These are phyloP conservation scores for Panurus biarmicus DNA, from an alignment of 2,113 vertebrate genomes.

Conservation along the genomic window DNA sequence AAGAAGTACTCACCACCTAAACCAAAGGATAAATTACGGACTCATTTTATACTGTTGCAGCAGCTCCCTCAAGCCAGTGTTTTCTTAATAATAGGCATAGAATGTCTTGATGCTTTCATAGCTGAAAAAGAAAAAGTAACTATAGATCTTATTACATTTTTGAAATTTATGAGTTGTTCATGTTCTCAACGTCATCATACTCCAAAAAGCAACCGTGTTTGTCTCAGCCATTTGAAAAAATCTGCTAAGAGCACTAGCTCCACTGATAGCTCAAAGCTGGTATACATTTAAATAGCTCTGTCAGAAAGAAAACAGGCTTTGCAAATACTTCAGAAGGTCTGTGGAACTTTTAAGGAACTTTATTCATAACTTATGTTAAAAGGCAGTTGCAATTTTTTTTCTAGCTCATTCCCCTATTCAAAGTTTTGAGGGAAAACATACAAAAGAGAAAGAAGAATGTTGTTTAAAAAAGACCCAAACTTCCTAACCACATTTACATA, in stretches of 20 bases:
- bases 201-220: not conserved
- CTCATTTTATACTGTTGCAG: not conserved
- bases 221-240: not conserved
- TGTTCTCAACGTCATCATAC: not conserved
- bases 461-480: not conserved
- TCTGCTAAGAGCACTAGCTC: not conserved
- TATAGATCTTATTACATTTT: not conserved
- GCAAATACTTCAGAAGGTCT: not conserved
- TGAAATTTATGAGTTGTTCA: not conserved
- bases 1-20: not conserved
- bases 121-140: not conserved
- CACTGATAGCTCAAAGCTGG: not conserved
- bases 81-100: not conserved
- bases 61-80: not conserved
- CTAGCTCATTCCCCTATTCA: not conserved
- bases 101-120: not conserved
- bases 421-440: not conserved
- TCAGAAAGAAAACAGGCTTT: not conserved
- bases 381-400: not conserved
- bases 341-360: not conserved
- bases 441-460: not conserved
- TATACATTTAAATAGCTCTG: not conserved
- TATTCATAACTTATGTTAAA: not conserved
- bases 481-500: not conserved
- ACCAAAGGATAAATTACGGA: not conserved